phyloP scores from a whole-genome alignment of 2,888 invertebrate species.

The Gymnoscelis rufifasciata region DNA sequence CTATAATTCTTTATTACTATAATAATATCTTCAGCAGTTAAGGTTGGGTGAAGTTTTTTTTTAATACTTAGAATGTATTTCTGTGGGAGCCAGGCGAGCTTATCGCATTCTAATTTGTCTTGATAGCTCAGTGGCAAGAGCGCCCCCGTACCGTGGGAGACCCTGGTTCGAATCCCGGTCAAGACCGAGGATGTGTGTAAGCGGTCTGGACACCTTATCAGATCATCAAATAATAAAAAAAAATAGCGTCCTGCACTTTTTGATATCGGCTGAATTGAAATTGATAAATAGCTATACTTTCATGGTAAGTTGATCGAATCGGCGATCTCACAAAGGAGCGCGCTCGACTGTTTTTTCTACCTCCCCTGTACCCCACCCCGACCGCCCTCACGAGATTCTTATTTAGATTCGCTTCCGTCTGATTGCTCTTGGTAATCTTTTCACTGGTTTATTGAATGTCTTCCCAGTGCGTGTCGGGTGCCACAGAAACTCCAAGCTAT shows the following conservation, averaged over 20 bases:
- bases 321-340: constrained; percentile 68
- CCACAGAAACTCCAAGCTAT: constrained; percentile 49
- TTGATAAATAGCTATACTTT: constrained; percentile 63
- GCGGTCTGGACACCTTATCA: constrained; percentile 38
- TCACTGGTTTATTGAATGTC: constrained; percentile 78
- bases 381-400: constrained; percentile 77
- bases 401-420: constrained; percentile 80
- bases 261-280: constrained; percentile 52
- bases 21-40: constrained; percentile 6
- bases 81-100: constrained; percentile 39
- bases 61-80: neutral
- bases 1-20: too few species aligned
- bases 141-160: constrained; percentile 67
- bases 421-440: constrained; percentile 79
- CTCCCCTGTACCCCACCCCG: constrained; percentile 52
- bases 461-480: constrained; percentile 71
- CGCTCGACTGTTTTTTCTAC: constrained; percentile 66
- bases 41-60: neutral
- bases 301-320: constrained; percentile 72
- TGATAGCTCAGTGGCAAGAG: constrained; percentile 78
- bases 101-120: constrained; percentile 65
- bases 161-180: constrained; percentile 78
- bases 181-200: constrained; percentile 64
- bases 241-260: constrained; percentile 46
- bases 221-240: constrained; percentile 25